Conservation (phyloP, 2,113 vertebrate species). For the Sapajus apella region DNA sequence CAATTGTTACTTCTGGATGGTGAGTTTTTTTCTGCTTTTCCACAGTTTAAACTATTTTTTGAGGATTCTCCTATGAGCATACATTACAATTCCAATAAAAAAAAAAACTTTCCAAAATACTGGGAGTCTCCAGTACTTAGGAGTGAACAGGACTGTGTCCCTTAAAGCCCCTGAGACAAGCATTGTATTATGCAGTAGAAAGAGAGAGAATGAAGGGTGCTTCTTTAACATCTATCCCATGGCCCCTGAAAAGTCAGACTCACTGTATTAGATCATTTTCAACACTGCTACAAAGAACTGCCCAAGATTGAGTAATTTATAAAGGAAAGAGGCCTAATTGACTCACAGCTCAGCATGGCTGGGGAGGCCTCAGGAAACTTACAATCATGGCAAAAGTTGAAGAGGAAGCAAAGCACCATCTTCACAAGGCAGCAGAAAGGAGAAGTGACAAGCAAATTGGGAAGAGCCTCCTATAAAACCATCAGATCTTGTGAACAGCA, state of each 20-base stretch:
- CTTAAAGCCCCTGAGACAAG: not conserved
- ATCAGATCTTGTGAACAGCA: no score
- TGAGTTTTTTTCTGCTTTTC: not conserved
- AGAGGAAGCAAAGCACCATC: no score
- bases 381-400: no score
- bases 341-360: no score
- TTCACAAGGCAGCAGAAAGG: no score
- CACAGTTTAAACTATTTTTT: not conserved
- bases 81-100: conserved; percentile 34
- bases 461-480: no score
- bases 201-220: not conserved
- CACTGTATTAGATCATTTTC: no score
- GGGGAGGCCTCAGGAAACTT: no score
- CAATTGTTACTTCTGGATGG: not conserved
- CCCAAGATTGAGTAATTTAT: no score
- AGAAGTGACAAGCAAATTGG: no score
- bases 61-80: not conserved
- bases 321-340: no score
- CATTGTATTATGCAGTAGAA: not conserved
- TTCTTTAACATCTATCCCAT: not conserved
- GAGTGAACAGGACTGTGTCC: not conserved
- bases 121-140: not conserved
- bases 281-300: no score
- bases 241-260: not conserved
- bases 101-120: not conserved